Evolutionary conservation across 2,113 vertebrate genomes (phyloP).

Genomic region (Onychostruthus taczanowskii): DNA sequence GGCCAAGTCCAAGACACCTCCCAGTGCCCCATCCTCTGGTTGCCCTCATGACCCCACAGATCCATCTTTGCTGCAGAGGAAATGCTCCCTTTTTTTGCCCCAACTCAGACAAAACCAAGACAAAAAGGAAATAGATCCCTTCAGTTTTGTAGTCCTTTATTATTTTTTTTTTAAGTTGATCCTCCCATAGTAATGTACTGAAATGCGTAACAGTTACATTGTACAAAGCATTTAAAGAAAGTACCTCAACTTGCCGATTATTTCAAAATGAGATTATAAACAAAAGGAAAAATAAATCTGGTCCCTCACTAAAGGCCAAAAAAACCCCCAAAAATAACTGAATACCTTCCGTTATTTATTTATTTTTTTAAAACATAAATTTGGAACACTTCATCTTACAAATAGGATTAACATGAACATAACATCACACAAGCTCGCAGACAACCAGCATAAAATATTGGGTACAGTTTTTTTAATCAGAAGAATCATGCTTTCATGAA

Average conservation of each 20-base stretch:
- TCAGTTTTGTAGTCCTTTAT: slow-evolving; percentile 95
- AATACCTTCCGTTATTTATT: slow-evolving; percentile 91
- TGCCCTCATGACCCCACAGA: neutral
- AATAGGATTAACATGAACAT: slow-evolving; percentile 96
- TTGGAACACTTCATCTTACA: slow-evolving; percentile 93
- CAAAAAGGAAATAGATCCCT: slow-evolving; percentile 41
- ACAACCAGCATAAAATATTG: slow-evolving; percentile 96
- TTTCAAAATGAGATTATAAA: slow-evolving; percentile 98
- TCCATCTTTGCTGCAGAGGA: neutral
- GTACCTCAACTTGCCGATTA: slow-evolving; percentile 99
- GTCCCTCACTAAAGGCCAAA: slow-evolving; percentile 86
- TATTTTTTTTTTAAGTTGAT: slow-evolving; percentile 86
- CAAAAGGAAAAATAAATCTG: slow-evolving; percentile 87
- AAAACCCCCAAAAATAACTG: slow-evolving; percentile 76
- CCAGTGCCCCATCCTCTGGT: neutral
- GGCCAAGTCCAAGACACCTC: neutral
- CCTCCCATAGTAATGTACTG: slow-evolving; percentile 98
- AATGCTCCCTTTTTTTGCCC: neutral
- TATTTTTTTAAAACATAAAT: slow-evolving; percentile 82
- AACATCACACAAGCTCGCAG: slow-evolving; percentile 98
- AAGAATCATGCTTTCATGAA: slow-evolving; percentile 99
- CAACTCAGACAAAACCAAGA: neutral
- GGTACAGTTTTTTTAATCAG: slow-evolving; percentile 92
- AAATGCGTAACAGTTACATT: slow-evolving; percentile 99
- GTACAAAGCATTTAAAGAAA: slow-evolving; percentile 99